phyloP scores from a whole-genome alignment of 2,797 vertebrate species.

The Gymnoscopelus microlampas region DNA sequence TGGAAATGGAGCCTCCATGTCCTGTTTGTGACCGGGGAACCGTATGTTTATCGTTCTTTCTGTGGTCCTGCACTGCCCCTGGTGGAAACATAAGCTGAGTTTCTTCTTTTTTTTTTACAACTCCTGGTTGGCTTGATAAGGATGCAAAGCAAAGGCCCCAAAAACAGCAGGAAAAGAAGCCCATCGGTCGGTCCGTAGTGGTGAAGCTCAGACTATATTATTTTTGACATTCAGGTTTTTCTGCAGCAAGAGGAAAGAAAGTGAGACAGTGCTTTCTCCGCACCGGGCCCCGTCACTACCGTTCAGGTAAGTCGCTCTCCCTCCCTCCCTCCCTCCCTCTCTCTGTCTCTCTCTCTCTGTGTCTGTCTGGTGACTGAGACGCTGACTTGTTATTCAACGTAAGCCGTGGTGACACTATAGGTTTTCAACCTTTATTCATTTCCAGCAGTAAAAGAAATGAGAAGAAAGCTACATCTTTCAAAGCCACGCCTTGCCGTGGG shows the following conservation, averaged over 20 bases:
- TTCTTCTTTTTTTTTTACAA: no score
- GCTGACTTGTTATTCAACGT: conserved; percentile 75
- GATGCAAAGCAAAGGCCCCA: conserved; percentile 5
- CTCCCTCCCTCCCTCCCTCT: no score
- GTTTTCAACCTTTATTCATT: conserved; percentile 72
- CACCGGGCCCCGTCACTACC: no score
- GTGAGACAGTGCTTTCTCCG: no score
- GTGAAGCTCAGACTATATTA: no score
- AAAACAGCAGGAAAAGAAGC: no score
- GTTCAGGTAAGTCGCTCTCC: no score
- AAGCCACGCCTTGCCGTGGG: conserved; percentile 81
- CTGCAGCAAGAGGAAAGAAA: no score
- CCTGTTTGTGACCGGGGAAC: conserved; percentile 71
- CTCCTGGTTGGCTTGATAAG: conserved; percentile 17
- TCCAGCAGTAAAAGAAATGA: conserved; percentile 69
- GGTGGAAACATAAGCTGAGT: conserved; percentile 59
- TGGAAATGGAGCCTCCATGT: conserved; percentile 68
- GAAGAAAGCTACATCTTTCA: conserved; percentile 72
- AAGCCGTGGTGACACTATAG: conserved; percentile 61
- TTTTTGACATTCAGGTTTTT: no score
- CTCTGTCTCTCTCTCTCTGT: no score
- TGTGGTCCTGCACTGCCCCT: conserved; percentile 84
- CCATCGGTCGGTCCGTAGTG: no score
- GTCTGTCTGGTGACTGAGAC: conserved; percentile 72
- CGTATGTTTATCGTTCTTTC: conserved; percentile 38